Conservation (phyloP, 2,888 invertebrate genomes). For the Andrena chrysosceles region DNA sequence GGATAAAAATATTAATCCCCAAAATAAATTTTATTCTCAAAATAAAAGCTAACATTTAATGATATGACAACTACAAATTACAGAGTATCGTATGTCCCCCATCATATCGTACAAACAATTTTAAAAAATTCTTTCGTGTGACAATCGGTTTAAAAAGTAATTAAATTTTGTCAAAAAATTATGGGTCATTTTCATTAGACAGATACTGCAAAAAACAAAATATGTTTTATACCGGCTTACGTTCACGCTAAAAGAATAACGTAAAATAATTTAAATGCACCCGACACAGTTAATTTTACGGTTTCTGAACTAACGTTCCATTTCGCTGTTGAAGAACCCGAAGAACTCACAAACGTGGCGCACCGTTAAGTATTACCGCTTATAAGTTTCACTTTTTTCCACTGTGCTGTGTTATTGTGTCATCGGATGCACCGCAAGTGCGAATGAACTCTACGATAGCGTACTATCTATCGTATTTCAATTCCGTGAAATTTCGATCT, state of each 20-base stretch:
- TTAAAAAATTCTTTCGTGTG: too few species aligned
- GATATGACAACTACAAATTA: too few species aligned
- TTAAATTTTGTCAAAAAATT: too few species aligned
- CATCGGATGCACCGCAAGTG: background rate
- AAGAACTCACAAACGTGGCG: constrained; percentile 43
- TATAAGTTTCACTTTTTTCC: constrained; percentile 69
- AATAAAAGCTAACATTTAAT: too few species aligned
- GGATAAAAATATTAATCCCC: too few species aligned
- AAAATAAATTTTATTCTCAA: too few species aligned
- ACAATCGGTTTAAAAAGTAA: too few species aligned
- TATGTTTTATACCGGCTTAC: background rate
- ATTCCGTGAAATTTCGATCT: too few species aligned
- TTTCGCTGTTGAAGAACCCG: constrained; percentile 42
- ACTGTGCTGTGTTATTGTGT: constrained; percentile 15
- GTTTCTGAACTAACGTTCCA: constrained; percentile 32
- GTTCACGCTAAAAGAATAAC: background rate
- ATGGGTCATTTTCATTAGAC: too few species aligned
- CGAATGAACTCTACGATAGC: constrained; percentile 29
- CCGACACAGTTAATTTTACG: constrained; percentile 35
- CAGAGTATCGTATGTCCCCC: too few species aligned
- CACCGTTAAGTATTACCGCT: constrained; percentile 55
- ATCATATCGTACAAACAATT: too few species aligned
- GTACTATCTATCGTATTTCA: constrained; percentile 1
- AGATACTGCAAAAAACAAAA: background rate
- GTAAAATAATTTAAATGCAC: constrained; percentile 14